Evolutionary conservation across 2,797 vertebrate genomes (phyloP), one percentile per base, ranked within the genome.

Genomic region (Hoplostethus mediterraneus): DNA sequence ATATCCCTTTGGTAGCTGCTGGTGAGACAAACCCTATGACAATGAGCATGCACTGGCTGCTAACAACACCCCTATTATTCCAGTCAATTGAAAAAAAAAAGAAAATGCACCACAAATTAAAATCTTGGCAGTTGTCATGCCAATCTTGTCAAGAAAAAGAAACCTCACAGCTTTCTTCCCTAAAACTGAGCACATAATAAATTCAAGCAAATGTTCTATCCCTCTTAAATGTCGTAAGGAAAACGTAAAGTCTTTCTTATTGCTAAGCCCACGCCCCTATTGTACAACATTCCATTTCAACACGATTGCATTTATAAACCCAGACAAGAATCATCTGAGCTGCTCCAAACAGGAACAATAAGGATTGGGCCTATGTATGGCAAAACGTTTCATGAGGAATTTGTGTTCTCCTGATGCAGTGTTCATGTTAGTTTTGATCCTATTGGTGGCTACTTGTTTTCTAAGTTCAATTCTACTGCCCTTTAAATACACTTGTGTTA

Each of bases 1-100:
- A 86, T 75, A 91, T 92, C 90, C 91, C 91, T 94, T 94, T 82
- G 91, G 67, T 80, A 86, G 86, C 84, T 90, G 86, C 87, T 90
- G 87, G 86, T 89, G 84, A 89, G 75, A 86, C 40, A 81, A 49
- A 87, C 63, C 58, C 70, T 80, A 86, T 81, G 71, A 31, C 33
- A 72, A 89, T 56, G 73, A 85, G 71, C 67, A 72, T 69, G 85
- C 53, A 33, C 75, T 68, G 73, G 72, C 77, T 75, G 66, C 71
- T 21, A 79, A 83, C 58, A 21, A 76, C 89, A 91, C 87, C 89
- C 92, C 90, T 87, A 91, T 87, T 89, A 91, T 87, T 89, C 87
- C 86, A 91, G 81, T 90, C 81, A 81, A 74, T 71, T 71, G 17
- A 77, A 65, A 73, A 72, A 67, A 52, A 6, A 57, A 38, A 6